Evolutionary conservation across 1,140 invertebrate species (phyloP).

Genomic region (Zaprionus africanus): DNA sequence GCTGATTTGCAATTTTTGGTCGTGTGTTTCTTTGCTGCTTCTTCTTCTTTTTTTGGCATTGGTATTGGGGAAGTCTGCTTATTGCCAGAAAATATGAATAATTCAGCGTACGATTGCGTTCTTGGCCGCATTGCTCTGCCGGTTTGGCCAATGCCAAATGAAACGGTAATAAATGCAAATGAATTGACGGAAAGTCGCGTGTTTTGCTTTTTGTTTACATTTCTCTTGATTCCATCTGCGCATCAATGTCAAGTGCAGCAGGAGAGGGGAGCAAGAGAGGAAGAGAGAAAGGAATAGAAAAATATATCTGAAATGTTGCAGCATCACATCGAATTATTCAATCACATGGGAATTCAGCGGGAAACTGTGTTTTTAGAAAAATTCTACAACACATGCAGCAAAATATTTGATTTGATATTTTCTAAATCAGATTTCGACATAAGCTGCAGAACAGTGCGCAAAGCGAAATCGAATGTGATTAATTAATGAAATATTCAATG

Average conservation of each 20-base stretch:
- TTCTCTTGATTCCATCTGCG: constrained; percentile 62
- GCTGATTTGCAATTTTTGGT: constrained; percentile 44
- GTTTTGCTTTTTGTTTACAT: constrained; percentile 72
- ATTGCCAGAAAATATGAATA: constrained; percentile 70
- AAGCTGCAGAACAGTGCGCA: background rate
- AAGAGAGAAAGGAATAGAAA: background rate
- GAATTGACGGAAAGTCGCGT: constrained; percentile 73
- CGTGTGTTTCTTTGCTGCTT: background rate
- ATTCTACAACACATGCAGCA: background rate
- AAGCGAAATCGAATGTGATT: background rate
- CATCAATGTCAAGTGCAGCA: constrained; percentile 63
- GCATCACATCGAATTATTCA: constrained; percentile 1
- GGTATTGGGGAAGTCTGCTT: constrained; percentile 15
- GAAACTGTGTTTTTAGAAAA: background rate
- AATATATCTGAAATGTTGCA: background rate
- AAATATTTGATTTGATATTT: background rate
- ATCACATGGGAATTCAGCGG: background rate
- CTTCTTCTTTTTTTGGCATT: background rate
- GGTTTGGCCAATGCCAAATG: constrained; percentile 24
- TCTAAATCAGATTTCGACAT: background rate
- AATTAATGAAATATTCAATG: background rate
- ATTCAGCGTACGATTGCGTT: constrained; percentile 67
- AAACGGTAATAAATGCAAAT: constrained; percentile 73
- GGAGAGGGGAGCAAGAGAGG: background rate
- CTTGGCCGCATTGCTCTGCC: constrained; percentile 52